Evolutionary conservation across 2,888 invertebrate species (phyloP), one percentile per base, ranked within the genome.

Genomic region (Clostera curtula): DNA sequence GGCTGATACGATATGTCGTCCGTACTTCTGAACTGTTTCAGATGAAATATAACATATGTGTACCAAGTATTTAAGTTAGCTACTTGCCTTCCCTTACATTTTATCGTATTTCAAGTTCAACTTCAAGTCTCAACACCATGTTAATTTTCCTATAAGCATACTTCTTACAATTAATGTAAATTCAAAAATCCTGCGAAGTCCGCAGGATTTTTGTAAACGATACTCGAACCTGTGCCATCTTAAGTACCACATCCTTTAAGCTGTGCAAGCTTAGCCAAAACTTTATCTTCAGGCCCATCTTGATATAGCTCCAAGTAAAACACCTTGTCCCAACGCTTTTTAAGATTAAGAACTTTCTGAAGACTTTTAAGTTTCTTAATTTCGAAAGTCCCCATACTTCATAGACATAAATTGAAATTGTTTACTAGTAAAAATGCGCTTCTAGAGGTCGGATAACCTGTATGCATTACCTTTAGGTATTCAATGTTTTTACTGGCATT

Each of bases 291-390:
- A 17, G 39, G 37, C 36, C 52, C 44, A 45, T 40, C 55, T 64
- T 49, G 49, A 58, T 57, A 53, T 56, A 43, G 47, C 56, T 48
- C 34, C 39, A 49, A 62, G 65, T 64, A 58, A 57, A 60, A 63
- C 60, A 59, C 63, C 64, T 61, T 63, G 62, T 66, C 65, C 55
- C 56, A 52, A 48, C 53, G 56, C 55, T 56, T 39, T 53, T 48
- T 55, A 61, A 56, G 60, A 71, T 69, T 70, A 69, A 56, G 51
- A 70, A 68, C 51, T 68, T 68, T 53, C 44, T 39, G 45, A 45
- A 56, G 43, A 50, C 59, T 59, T 61, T 66, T 62, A 66, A 68
- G 64, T 70, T 67, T 61, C 61, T 61, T 61, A 61, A 67, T 68
- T 66, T 65, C 49, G 44, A 42, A 54, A 55, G 59, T 55, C 58